Evolutionary conservation across 2,113 vertebrate species (phyloP).

Genomic region (Amblyornis subalaris): DNA sequence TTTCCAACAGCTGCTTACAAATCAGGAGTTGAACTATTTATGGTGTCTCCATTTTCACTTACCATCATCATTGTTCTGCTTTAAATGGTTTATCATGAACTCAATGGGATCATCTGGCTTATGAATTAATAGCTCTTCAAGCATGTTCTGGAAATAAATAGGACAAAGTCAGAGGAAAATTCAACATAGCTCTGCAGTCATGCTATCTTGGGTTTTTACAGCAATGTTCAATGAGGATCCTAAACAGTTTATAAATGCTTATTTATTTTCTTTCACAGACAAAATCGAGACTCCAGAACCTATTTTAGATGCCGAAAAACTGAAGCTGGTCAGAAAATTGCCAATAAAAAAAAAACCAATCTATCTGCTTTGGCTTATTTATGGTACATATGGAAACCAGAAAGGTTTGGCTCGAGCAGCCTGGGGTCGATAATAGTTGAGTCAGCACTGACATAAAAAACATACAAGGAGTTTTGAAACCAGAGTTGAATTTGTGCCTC

Average conservation of each 20-base stretch:
- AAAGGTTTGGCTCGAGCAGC: background rate
- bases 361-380: background rate
- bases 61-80: constrained; percentile 73
- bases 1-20: background rate
- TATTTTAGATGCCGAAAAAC: background rate
- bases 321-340: background rate
- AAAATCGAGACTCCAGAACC: background rate
- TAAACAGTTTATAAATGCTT: background rate
- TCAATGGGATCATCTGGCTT: constrained; percentile 82
- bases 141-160: constrained; percentile 75
- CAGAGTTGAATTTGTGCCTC: background rate
- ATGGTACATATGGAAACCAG: fast-evolving
- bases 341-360: background rate
- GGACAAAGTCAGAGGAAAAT: background rate
- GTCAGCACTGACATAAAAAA: background rate
- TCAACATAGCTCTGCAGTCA: background rate
- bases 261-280: background rate
- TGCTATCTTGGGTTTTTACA: background rate
- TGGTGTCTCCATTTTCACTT: background rate
- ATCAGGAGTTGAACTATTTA: background rate
- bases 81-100: constrained; percentile 81
- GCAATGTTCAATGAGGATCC: background rate
- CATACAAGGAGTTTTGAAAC: background rate
- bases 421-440: fast-evolving
- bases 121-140: constrained; percentile 82